Base-by-base conservation (phyloP, 1,140 invertebrate genomes). In the Atta cephalotes region DNA sequence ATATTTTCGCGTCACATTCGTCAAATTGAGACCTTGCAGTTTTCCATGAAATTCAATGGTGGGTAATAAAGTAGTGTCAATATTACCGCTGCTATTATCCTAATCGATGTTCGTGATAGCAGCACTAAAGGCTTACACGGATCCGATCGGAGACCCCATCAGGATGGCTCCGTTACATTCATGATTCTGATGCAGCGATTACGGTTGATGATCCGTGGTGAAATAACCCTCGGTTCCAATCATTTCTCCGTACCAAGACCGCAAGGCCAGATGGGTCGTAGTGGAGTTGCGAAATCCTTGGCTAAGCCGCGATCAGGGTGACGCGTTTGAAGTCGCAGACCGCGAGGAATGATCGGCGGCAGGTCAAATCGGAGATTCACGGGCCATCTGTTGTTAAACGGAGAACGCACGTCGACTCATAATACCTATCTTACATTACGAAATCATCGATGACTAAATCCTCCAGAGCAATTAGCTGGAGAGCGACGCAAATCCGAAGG, bases 71-170 rank as follows among this genome's bases (percentile, higher is more conserved):
- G 68, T 84, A 87, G 85, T 62, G 84, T 66, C 79, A 21, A 91
- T 90, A 87, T 91, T 91, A 91, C 84, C 60, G 51, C 53, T 25
- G 78, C 89, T 88, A 91, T 91, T 91, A 91, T 85, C 87, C 90
- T 91, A 91, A 91, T 89, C 87, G 90, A 87, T 77, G 89, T 76
- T 60, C 76, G 74, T 71, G 87, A 91, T 91, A 81, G 60, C 45
- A 25, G 45, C 56, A 76, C 58, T 25, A 49, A 72, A 74, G 81
- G 51, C 79, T 85, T 88, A 85, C 76, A 51, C 53, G 28, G 65
- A 89, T 70, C 56, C 63, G 81, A 78, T 25, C 51, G 45, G 70
- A 80, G 70, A 88, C 68, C 76, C 79, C 70, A 81, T 74, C 88
- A 28, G 53, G 25, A 77, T 56, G 79, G 53, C 58, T 89, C 66